Evolutionary conservation across 2,888 invertebrate species (phyloP), one percentile per base, ranked within the genome.

Genomic region (Iselma pallidipennis): DNA sequence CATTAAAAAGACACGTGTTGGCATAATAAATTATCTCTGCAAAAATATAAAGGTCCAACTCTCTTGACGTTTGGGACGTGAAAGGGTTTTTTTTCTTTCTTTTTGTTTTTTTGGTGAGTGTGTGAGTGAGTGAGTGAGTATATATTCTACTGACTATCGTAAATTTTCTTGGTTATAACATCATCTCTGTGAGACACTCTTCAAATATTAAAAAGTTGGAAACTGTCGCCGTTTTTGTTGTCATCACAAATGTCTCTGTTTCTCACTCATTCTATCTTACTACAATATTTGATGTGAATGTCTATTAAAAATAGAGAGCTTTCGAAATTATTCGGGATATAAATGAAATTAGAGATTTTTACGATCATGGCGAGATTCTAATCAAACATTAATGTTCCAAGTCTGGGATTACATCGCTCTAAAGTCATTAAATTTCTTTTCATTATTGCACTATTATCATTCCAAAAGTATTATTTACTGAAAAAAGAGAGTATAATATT

Each of bases 1-100:
- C 57, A 57, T 57, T 59, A 59, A 63, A 56, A 56, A 63, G 63
- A 63, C 59, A 63, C 63, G 63, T 63, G 63, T 63, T 60, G 63
- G 59, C 53, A 54, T 57, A 59, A 63, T 63, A 60, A 60, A 63
- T 63, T 63, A 63, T 57, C 54, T 57, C 23, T 28, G 33, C n/a
- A 63, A 63, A 50, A 53, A 54, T 48, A 19, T 21, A 42, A 42
- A 42, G 21, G 10, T 10, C 19, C 3, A 12, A 14, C 19, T 19
- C 10, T n/a, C 21, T 23, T 45, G 45, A 45, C 45, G 4, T 12
- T 4, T 45, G 19, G 21, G 45, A 45, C 21, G 25, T n/a, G n/a
- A n/a, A 21, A 10, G 16, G 16, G 7, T 10, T 42, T 3, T 3
- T 25, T 14, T 3, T 42, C 19, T 19, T 14, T 3, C 19, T 9